These are phyloP conservation scores for Tethya wilhelma DNA, from an alignment of 37 sponge, comb jelly and placozoan genomes.

Conservation along the genomic window DNA sequence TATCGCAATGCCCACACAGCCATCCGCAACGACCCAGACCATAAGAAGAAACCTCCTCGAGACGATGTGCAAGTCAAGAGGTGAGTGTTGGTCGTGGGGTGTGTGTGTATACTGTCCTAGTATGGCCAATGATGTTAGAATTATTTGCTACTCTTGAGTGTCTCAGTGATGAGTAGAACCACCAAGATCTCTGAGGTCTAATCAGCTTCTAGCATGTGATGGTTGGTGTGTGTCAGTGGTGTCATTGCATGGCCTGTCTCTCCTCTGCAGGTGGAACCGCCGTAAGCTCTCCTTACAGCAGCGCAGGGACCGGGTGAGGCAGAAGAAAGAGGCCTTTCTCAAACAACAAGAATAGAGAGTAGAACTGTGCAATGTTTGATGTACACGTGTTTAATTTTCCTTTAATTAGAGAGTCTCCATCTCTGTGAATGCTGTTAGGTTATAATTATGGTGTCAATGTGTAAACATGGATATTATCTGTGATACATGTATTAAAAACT, in stretches of 20 bases:
- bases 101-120: neutral
- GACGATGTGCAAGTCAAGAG: slow-evolving; percentile 67
- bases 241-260: neutral
- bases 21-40: slow-evolving; percentile 83
- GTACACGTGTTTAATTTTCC: too few species aligned
- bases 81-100: slow-evolving; percentile 8
- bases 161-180: slow-evolving; percentile 22
- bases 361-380: too few species aligned
- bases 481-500: too few species aligned
- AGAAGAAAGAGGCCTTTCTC: slow-evolving; percentile 87
- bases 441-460: too few species aligned
- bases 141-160: slow-evolving; percentile 57
- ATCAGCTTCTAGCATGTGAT: neutral
- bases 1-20: slow-evolving; percentile 83
- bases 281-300: slow-evolving; percentile 84
- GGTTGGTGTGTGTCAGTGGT: neutral
- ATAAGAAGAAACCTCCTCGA: slow-evolving; percentile 45
- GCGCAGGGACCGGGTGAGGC: slow-evolving; percentile 74
- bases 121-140: slow-evolving; percentile 22
- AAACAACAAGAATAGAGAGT: too few species aligned
- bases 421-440: too few species aligned
- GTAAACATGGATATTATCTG: too few species aligned
- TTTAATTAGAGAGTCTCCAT: too few species aligned
- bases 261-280: slow-evolving; percentile 67
- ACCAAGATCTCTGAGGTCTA: slow-evolving; percentile 47